Conservation (phyloP, 1,140 invertebrate species). For the Cydia strobilella region DNA sequence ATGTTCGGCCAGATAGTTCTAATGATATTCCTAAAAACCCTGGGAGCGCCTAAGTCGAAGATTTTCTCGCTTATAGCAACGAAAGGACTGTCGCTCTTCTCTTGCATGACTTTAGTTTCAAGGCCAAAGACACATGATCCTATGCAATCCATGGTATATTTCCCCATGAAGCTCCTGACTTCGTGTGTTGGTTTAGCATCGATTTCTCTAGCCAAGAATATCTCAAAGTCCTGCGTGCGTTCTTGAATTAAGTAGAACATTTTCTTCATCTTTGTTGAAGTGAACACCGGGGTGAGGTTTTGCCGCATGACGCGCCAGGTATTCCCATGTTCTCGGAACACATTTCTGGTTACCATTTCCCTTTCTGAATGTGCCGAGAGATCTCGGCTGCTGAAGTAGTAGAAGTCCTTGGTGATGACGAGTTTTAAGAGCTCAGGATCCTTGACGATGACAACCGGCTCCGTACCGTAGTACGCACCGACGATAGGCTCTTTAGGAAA, state of each 20-base stretch:
- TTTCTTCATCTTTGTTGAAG: slow-evolving; percentile 80
- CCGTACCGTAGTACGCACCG: slow-evolving; percentile 77
- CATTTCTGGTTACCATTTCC: slow-evolving; percentile 44
- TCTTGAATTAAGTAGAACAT: slow-evolving; percentile 76
- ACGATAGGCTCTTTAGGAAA: slow-evolving; percentile 38
- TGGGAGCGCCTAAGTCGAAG: slow-evolving; percentile 34
- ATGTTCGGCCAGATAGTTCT: slow-evolving; percentile 41
- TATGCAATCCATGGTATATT: slow-evolving; percentile 80
- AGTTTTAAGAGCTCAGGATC: slow-evolving; percentile 76
- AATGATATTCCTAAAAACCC: slow-evolving; percentile 11
- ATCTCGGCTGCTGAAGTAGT: slow-evolving; percentile 68
- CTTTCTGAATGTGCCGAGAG: slow-evolving; percentile 38
- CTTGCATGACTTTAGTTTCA: slow-evolving; percentile 76
- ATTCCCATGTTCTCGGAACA: slow-evolving; percentile 57
- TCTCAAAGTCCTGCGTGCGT: slow-evolving; percentile 60
- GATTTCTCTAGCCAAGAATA: slow-evolving; percentile 44
- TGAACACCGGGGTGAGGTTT: slow-evolving; percentile 82
- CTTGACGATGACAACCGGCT: slow-evolving; percentile 71
- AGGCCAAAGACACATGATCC: slow-evolving; percentile 80
- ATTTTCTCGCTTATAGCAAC: slow-evolving; percentile 63
- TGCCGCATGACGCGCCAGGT: slow-evolving; percentile 80
- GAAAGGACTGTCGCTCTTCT: slow-evolving; percentile 66
- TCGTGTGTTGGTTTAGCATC: slow-evolving; percentile 47
- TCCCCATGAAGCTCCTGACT: slow-evolving; percentile 61
- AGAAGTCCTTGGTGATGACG: slow-evolving; percentile 77